A percentile compares a stretch with the other conserved stretches of the same genome.
These are phyloP conservation scores for Aleiodes testaceus DNA, from an alignment of 2,888 invertebrate species.

Conservation along the genomic window DNA sequence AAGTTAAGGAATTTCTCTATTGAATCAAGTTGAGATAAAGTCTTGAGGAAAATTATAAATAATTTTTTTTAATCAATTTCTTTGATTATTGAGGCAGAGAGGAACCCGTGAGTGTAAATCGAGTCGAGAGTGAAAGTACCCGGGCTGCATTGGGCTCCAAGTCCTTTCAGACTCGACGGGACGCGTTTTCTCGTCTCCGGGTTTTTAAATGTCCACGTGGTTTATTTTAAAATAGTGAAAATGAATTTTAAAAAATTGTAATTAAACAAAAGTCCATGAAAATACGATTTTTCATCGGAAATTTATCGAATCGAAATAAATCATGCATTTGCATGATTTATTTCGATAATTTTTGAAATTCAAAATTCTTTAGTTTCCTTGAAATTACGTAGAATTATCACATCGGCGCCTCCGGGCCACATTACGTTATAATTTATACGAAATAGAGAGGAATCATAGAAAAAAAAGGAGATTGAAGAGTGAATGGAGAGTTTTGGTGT, in stretches of 20 bases:
- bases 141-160: constrained; percentile 48
- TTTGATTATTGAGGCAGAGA: constrained; percentile 14
- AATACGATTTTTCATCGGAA: not conserved
- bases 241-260: not conserved
- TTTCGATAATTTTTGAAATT: not conserved
- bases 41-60: not conserved
- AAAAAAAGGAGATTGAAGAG: not conserved
- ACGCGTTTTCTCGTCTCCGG: constrained; percentile 26
- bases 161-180: constrained; percentile 38
- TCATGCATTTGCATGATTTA: not conserved
- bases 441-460: constrained; percentile 10
- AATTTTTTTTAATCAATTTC: constrained; percentile 12
- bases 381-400: constrained; percentile 18
- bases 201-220: constrained; percentile 25
- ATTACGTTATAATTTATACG: not conserved
- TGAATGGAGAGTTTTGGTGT: constrained; percentile 25
- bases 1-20: too few relatives aligned
- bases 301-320: not conserved
- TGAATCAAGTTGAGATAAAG: not conserved
- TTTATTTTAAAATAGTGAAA: constrained; percentile 2
- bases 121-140: constrained; percentile 68
- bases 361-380: not conserved
- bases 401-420: constrained; percentile 5
- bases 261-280: not conserved
- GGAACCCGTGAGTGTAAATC: constrained; percentile 18